Evolutionary conservation across 2,797 vertebrate species (phyloP).

Genomic region (Molossus alvarezi): DNA sequence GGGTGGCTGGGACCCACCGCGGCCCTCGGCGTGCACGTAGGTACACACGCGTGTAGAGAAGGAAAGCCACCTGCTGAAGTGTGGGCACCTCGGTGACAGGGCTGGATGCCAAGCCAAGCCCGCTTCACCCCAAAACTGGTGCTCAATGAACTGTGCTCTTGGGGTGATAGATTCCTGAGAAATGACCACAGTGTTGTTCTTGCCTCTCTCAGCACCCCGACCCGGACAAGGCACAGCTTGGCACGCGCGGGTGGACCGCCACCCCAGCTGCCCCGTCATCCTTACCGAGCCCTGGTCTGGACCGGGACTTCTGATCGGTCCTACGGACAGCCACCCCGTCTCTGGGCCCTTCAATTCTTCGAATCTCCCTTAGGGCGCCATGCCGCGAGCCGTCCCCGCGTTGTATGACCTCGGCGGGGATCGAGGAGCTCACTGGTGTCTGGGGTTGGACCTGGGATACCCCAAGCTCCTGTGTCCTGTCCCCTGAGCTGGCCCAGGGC

Average conservation of each 20-base stretch:
- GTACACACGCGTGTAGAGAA: fast-evolving
- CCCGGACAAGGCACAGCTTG: fast-evolving
- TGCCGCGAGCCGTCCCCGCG: not conserved
- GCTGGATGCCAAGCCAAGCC: fast-evolving
- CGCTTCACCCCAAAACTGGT: fast-evolving
- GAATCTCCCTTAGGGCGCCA: fast-evolving
- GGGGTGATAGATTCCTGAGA: fast-evolving
- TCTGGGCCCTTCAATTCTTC: fast-evolving
- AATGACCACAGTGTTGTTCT: fast-evolving
- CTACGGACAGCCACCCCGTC: fast-evolving
- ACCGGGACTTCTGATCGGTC: fast-evolving
- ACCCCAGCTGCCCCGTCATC: fast-evolving
- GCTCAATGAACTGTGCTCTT: fast-evolving
- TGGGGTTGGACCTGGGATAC: not conserved
- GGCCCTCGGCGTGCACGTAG: not conserved
- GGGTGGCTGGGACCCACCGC: not conserved
- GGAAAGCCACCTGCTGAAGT: fast-evolving
- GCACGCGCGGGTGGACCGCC: fast-evolving
- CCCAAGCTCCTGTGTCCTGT: not conserved
- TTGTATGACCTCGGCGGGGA: fast-evolving
- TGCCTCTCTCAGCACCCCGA: not conserved
- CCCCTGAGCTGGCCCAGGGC: not conserved
- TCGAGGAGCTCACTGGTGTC: fast-evolving
- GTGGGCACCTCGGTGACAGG: fast-evolving
- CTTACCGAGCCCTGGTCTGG: fast-evolving